A percentile compares a stretch with the other conserved stretches of the same genome.
Evolutionary conservation across 2,113 vertebrate genomes (phyloP).

Genomic region (Pseudonaja textilis): DNA sequence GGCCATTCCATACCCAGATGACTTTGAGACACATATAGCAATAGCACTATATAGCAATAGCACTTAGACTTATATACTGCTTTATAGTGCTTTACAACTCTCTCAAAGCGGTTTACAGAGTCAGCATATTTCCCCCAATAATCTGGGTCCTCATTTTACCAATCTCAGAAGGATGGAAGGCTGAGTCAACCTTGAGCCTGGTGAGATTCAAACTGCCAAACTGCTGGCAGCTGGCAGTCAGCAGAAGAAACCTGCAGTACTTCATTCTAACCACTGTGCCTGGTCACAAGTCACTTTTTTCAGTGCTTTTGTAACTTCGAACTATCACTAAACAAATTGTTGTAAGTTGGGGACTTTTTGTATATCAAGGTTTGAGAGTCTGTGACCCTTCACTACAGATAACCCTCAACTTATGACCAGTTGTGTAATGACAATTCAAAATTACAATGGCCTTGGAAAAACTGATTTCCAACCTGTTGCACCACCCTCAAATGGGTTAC

Average conservation of each 20-base stretch:
- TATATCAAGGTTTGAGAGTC: background rate
- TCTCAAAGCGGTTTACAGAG: no score
- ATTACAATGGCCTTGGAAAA: background rate
- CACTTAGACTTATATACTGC: no score
- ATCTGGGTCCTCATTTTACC: no score
- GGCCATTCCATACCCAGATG: background rate
- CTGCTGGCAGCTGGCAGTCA: no score
- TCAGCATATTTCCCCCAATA: no score
- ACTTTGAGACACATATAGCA: background rate
- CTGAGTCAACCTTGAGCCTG: no score
- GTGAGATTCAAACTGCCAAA: no score
- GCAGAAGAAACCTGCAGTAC: no score
- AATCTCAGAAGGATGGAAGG: no score
- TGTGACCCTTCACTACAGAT: background rate
- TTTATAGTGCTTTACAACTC: no score
- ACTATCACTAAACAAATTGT: background rate
- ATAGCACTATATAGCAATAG: background rate
- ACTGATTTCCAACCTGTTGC: background rate
- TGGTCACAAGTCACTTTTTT: background rate
- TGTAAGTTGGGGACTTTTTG: background rate
- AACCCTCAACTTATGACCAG: background rate
- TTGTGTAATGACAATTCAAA: background rate
- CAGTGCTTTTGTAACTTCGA: background rate
- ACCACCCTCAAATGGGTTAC: background rate
- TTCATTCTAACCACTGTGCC: no score